Conservation (phyloP, 2,113 vertebrate genomes). For the Silurus glanis region DNA sequence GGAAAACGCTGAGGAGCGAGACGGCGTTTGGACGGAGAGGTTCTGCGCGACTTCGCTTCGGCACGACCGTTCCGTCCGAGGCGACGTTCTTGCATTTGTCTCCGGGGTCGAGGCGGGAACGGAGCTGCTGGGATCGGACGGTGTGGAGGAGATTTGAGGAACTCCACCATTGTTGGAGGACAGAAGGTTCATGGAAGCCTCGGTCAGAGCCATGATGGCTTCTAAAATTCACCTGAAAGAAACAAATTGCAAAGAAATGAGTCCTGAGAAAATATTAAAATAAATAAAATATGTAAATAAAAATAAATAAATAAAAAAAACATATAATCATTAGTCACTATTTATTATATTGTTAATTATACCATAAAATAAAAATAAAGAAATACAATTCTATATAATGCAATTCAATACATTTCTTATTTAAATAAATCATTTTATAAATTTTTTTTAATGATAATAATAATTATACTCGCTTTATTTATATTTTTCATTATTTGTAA, state of each 20-base stretch:
- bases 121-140: constrained; percentile 30
- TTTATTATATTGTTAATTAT: no score
- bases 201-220: constrained; percentile 67
- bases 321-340: no score
- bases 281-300: no score
- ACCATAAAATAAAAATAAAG: no score
- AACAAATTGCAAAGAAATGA: neutral
- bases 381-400: no score
- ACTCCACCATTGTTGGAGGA: constrained; percentile 55
- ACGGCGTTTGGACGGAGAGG: constrained; percentile 53
- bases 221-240: constrained; percentile 57
- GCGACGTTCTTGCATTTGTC: neutral
- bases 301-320: no score
- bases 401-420: no score
- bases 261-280: no score
- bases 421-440: no score
- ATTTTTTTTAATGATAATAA: no score
- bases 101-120: neutral
- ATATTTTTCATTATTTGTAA: no score
- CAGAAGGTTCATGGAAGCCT: constrained; percentile 51
- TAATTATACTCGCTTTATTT: no score
- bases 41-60: constrained; percentile 66
- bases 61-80: neutral
- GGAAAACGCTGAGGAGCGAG: constrained; percentile 24
- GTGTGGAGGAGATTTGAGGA: constrained; percentile 35